Base-by-base conservation (phyloP, 2,888 invertebrate species). In the Stenichneumon culpator region DNA sequence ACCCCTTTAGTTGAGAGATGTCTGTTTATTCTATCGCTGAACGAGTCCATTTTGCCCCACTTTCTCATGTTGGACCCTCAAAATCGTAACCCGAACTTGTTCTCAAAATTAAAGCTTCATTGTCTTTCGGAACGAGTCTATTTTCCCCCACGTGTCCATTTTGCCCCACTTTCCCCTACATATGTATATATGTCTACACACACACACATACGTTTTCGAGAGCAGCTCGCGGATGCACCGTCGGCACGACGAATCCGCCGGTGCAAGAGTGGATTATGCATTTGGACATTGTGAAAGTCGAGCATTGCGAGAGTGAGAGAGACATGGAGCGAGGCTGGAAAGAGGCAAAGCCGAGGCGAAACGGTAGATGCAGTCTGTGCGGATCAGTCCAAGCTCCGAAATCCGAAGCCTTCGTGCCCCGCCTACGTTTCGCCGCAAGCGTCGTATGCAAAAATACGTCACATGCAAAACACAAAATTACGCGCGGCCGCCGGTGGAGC, bases 231-330 rank as follows among this genome's bases (percentile, higher is more conserved):
- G 68, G 74, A 74, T 69, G 28, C 67, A 39, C 44, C 44, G 60
- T 68, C 60, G 74, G 16, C 57, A 68, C 68, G 60, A 25, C 60
- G 75, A 69, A 63, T 11, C 39, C 68, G 75, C 19, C n/a, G 52
- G 36, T 75, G 67, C 67, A 52, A 50, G 52, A 77, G 67, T 77
- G 75, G 67, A 77, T 77, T 67, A 63, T 75, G 63, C 69, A 75
- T 69, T 75, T 75, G 69, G 69, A 63, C 74, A 82, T 75, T 82
- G 69, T 82, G 69, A 82, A 82, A 82, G 81, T 75, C 60, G 81
- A 63, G 69, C 39, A 25, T 28, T 39, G 65, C 50, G 28, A 28
- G 67, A 67, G 67, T 4, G 65, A n/a, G 47, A 3, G 32, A 74
- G 44, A 44, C 44, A 44, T 3, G 44, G 14, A 14, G 44, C 3